Evolutionary conservation across 2,797 vertebrate species (phyloP), one percentile per base, ranked within the genome.

Genomic region (Eidolon dupreanum): DNA sequence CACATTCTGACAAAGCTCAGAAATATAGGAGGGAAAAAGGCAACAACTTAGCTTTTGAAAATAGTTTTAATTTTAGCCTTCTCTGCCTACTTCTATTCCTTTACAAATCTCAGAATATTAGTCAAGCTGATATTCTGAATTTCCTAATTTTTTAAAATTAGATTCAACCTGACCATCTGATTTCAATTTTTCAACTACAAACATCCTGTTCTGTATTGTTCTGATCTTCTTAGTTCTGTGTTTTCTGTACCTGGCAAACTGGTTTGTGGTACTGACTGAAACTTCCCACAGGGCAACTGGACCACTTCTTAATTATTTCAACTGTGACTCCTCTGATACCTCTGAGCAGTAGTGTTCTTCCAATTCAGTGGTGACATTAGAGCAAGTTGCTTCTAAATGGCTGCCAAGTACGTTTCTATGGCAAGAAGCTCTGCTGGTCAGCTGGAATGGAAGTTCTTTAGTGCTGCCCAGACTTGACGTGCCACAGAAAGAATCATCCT

Each of bases 351-450:
- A 68, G 79, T 36, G 36, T 85, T 53, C 89, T 94, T 96, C 63
- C 73, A 33, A 78, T 95, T 15, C 63, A 94, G 61, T 82, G 51
- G 93, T 90, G 87, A 95, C 66, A 93, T 95, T 95, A 92, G 65
- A 94, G 81, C 66, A 82, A 93, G 59, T 87, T 95, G 89, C 66
- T 95, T 96, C 95, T 93, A 95, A 97, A 85, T 90, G 75, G 81
- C 84, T 92, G 93, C 71, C 90, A 92, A 96, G 38, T 49, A 63
- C 2, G 71, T 96, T 97, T 77, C 79, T 81, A 97, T 97, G 88
- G 93, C 71, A 88, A 95, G 87, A 81, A 94, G 46, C 84, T 81
- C 63, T 49, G 46, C 24, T 95, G 95, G 84, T 96, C 93, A 96
- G 81, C 85, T 94, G 71, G 75, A 95, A 96, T 89, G 71, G 66